Evolutionary conservation across 2,797 vertebrate species (phyloP), one percentile per base, ranked within the genome.

Genomic region (Ataeniobius toweri): DNA sequence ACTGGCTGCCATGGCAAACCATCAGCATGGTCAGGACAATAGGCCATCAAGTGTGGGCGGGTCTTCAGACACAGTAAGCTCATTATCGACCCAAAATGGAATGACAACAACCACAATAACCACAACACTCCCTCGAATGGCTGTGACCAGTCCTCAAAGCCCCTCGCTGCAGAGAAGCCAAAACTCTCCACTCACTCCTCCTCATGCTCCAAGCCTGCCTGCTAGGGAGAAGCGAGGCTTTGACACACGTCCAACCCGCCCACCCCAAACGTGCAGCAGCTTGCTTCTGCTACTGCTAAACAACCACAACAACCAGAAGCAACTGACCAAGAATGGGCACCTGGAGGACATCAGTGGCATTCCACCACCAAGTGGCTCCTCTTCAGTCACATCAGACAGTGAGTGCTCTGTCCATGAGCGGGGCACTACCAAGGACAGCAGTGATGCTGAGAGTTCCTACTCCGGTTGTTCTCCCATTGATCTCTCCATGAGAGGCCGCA

Each of bases 381-480:
- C 97, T 1, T 97, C 97, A 3, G 93, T 94, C 76, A 94, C 94
- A 56, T 96, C 98, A 4, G 90, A 98, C 71, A 97, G 98, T 46
- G 98, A 99, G 76, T 98, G 96, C 89, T 99, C 98, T 20, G 96
- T 96, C 86, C 96, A 97, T 86, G 98, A 99, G 85, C 96, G 97
- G 81, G 98, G 97, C 88, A 95, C 97, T 65, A 96, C 97, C 72
- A 97, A 97, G 94, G 98, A 98, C 82, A 98, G 96, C 93, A 99
- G 97, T 50, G 97, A 98, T 70, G 97, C 97, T 9, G 98, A 99
- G 89, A 99, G 98, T 83, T 97, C 95, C 68, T 97, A 98, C 89
- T 99, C 98, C 58, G 98, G 97, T 88, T 98, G 97, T 89, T 97
- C 97, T 69, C 98, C 98, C 71, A 99, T 99, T 85, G 98, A 99